phyloP scores from a whole-genome alignment of 1,140 invertebrate species.

The Aphaenogaster ashmeadi region DNA sequence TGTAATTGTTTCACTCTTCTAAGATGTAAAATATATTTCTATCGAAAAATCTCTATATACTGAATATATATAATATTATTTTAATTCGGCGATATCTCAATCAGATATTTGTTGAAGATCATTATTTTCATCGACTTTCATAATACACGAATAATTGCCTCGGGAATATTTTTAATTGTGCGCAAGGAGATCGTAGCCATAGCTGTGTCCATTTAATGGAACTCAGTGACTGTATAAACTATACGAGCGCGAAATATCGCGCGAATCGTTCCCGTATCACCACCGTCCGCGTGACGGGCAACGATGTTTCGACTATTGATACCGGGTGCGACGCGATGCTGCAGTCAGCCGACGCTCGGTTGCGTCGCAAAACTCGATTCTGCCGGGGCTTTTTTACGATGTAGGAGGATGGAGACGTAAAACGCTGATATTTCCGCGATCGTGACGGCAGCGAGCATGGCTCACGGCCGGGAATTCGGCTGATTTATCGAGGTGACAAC shows the following conservation, averaged over 20 bases:
- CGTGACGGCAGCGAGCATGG: constrained; percentile 34
- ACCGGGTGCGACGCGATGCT: constrained; percentile 42
- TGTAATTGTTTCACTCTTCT: neutral
- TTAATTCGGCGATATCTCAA: neutral
- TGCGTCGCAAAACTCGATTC: constrained; percentile 64
- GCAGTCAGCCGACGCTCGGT: constrained; percentile 36
- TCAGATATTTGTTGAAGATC: neutral
- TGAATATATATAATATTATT: neutral
- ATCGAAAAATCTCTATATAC: neutral
- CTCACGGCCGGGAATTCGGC: constrained; percentile 57
- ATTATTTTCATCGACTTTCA: neutral
- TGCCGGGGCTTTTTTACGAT: constrained; percentile 61
- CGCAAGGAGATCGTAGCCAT: neutral
- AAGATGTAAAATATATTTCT: neutral
- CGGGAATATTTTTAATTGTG: neutral
- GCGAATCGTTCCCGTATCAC: constrained; percentile 54
- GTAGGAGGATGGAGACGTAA: constrained; percentile 64
- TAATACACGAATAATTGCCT: neutral
- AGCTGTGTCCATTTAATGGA: constrained; percentile 24
- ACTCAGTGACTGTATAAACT: constrained; percentile 5
- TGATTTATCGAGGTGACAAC: constrained; percentile 74
- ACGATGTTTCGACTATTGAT: constrained; percentile 56
- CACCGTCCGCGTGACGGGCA: constrained; percentile 41
- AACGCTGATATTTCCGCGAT: constrained; percentile 66
- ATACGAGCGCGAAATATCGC: constrained; percentile 52